These are phyloP conservation scores for Python bivittatus DNA, from an alignment of 2,113 vertebrate genomes.

Conservation along the genomic window DNA sequence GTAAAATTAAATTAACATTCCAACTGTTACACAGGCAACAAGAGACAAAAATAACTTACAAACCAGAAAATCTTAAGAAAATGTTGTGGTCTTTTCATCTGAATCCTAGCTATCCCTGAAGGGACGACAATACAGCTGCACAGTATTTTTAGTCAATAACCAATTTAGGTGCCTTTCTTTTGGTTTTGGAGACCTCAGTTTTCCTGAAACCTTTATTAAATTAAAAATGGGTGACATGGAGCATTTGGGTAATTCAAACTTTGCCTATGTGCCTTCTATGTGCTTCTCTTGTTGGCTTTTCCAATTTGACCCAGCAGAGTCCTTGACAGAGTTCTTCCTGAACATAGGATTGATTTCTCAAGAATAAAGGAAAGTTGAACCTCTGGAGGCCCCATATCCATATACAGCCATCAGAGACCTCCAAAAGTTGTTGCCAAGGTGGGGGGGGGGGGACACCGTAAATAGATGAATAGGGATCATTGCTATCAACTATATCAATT, in stretches of 20 bases:
- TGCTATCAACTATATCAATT: neutral
- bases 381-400: neutral
- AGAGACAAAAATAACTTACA: slow-evolving; percentile 83
- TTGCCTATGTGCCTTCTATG: slow-evolving; percentile 26
- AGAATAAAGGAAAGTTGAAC: neutral
- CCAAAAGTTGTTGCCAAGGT: neutral
- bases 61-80: slow-evolving; percentile 74
- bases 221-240: slow-evolving; percentile 53
- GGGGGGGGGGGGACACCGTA: neutral
- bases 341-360: neutral
- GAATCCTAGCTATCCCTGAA: slow-evolving; percentile 66
- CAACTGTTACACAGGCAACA: slow-evolving; percentile 80
- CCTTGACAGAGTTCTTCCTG: neutral
- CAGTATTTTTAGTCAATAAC: slow-evolving; percentile 61
- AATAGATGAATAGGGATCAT: neutral
- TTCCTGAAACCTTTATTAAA: slow-evolving; percentile 57
- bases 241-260: slow-evolving; percentile 34
- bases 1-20: slow-evolving; percentile 91
- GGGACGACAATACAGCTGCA: slow-evolving; percentile 50
- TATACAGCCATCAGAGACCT: neutral
- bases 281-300: slow-evolving; percentile 38
- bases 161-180: slow-evolving; percentile 48
- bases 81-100: slow-evolving; percentile 63
- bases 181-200: slow-evolving; percentile 50
- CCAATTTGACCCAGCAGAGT: neutral